Evolutionary conservation across 2,888 invertebrate genomes (phyloP).

Genomic region (Rhagophthalmus giganteus): DNA sequence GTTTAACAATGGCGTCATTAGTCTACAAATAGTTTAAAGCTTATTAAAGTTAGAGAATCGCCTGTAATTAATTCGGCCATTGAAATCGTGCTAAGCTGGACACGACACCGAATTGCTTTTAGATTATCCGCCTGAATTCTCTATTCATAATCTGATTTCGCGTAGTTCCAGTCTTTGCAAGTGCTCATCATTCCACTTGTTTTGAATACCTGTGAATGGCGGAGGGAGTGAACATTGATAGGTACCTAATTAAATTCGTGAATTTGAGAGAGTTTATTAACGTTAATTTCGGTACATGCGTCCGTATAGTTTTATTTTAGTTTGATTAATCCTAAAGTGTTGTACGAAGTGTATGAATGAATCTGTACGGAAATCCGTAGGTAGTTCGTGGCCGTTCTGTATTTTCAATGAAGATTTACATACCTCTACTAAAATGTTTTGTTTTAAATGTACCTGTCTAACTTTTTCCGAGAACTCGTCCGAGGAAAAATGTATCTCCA

Average conservation of each 20-base stretch:
- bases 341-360: too few relatives aligned
- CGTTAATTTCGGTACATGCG: too few relatives aligned
- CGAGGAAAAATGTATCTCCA: slow-evolving; percentile 4
- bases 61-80: slow-evolving; percentile 30
- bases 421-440: too few relatives aligned
- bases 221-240: neutral
- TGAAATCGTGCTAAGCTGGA: slow-evolving; percentile 34
- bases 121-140: slow-evolving; percentile 32
- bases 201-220: neutral
- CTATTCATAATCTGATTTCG: slow-evolving; percentile 29
- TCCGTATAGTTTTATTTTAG: too few relatives aligned
- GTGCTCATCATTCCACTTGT: neutral
- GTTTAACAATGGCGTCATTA: slow-evolving; percentile 28
- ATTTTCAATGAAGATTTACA: too few relatives aligned
- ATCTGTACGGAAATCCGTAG: too few relatives aligned
- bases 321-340: too few relatives aligned
- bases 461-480: too few relatives aligned
- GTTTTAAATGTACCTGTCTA: too few relatives aligned
- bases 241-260: too few relatives aligned
- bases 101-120: slow-evolving; percentile 35
- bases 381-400: too few relatives aligned
- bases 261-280: too few relatives aligned
- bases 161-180: slow-evolving; percentile 12
- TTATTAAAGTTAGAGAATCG: slow-evolving; percentile 31
- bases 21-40: slow-evolving; percentile 30